Evolutionary conservation across 1,140 invertebrate species (phyloP), one percentile per base, ranked within the genome.

Genomic region (Leguminivora glycinivorella): DNA sequence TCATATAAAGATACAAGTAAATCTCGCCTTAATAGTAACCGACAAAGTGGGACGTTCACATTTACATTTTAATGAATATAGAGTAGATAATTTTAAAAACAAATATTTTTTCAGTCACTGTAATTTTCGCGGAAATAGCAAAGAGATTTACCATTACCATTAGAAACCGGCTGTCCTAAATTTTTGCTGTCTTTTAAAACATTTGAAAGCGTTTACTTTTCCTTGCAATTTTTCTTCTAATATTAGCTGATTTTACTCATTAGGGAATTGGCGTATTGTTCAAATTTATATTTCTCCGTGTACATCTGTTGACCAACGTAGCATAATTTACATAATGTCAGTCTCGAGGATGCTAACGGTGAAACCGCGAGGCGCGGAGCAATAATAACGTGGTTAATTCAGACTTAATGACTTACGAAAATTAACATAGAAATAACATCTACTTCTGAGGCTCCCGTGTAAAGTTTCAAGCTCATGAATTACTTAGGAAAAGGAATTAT

Each of bases 371-470:
- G 25, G 1, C 14, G 0, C 26, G n/a, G 25, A 63, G 58, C 10
- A 60, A 60, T 63, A 63, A 63, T 63, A 63, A 63, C 26, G 58
- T 31, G 58, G 58, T 63, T 29, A 63, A n/a, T 63, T 63, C 58
- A 34, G 58, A 29, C 58, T 63, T 63, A 63, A 63, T 63, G 58
- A 63, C 58, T 63, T 63, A 63, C 58, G 58, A 63, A 63, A 34
- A 63, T 63, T 63, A 63, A 34, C 58, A 63, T 63, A 29, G 58
- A 63, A 63, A 63, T 63, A 63, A 34, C 58, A 63, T 63, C 58
- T 31, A 31, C 58, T 63, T 63, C 58, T 29, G 26, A 63, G 58
- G 58, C 25, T 63, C 26, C 26, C 58, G 3, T 63, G 26, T 29
- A 63, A 63, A 63, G 58, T 29, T 17, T 63, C 58, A 63, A 29